Percentiles rank a stretch among this genome's conserved stretches.
phyloP scores from a whole-genome alignment of 2,888 invertebrate species.

The Microdon myrmicae region DNA sequence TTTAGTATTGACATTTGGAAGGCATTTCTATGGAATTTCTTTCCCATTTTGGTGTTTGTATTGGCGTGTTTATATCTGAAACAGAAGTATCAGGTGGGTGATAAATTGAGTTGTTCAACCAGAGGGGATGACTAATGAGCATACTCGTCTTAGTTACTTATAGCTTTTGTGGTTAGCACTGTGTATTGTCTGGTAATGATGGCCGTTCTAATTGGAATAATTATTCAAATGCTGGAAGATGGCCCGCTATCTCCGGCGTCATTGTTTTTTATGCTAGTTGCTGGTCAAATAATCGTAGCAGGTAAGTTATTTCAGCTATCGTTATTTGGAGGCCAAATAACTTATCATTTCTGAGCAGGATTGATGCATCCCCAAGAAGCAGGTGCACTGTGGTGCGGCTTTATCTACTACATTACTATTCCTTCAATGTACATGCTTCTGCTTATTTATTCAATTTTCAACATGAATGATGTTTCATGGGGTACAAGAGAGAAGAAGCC shows the following conservation, averaged over 20 bases:
- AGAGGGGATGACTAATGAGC: conserved; percentile 1
- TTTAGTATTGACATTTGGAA: conserved; percentile 77
- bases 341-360: conserved; percentile 62
- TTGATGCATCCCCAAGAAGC: conserved; percentile 84
- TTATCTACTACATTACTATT: conserved; percentile 89
- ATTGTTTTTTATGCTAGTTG: conserved; percentile 82
- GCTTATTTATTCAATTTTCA: conserved; percentile 91
- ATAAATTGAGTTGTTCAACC: background rate
- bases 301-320: conserved; percentile 62
- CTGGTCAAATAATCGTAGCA: conserved; percentile 74
- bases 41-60: conserved; percentile 76
- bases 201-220: conserved; percentile 83
- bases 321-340: background rate
- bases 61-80: conserved; percentile 73
- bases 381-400: conserved; percentile 77
- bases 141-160: conserved; percentile 69
- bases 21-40: conserved; percentile 74
- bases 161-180: conserved; percentile 81
- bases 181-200: conserved; percentile 87
- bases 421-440: conserved; percentile 95
- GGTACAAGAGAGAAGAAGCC: conserved; percentile 85
- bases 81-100: conserved; percentile 72
- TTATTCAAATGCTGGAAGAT: conserved; percentile 81
- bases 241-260: conserved; percentile 85
- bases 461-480: conserved; percentile 94